A percentile compares a stretch with the other conserved stretches of the same genome.
Evolutionary conservation across 2,797 vertebrate species (phyloP).

Genomic region (Peromyscus eremicus): DNA sequence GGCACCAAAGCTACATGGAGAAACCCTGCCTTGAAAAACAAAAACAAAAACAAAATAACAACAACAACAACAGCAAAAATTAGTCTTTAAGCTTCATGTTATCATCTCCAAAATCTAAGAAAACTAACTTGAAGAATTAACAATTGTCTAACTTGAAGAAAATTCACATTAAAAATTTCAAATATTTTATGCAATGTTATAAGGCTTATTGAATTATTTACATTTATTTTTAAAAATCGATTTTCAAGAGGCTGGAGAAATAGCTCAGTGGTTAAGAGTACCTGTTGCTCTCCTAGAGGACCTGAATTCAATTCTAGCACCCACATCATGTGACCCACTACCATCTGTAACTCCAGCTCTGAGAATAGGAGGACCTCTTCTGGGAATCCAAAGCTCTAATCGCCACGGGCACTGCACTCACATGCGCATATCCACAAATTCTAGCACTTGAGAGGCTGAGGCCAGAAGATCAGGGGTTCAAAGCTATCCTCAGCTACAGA

Average conservation of each 20-base stretch:
- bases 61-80: neutral
- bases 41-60: no score
- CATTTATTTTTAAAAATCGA: conserved; percentile 2
- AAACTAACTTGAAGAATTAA: neutral
- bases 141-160: conserved; percentile 57
- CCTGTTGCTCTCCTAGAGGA: neutral
- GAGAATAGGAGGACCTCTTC: neutral
- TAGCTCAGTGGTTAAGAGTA: neutral
- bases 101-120: conserved; percentile 51
- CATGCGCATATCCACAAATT: neutral
- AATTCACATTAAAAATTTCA: conserved; percentile 41
- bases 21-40: no score
- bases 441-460: neutral
- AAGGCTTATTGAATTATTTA: neutral
- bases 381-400: neutral
- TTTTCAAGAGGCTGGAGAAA: neutral
- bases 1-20: no score
- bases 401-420: neutral
- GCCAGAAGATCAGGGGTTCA: neutral
- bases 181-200: neutral
- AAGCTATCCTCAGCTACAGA: neutral
- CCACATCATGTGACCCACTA: neutral
- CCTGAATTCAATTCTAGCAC: neutral
- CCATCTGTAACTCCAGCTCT: neutral
- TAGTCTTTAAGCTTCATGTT: neutral